Conservation (phyloP, 2,888 invertebrate species). For the Sepioteuthis lessoniana region DNA sequence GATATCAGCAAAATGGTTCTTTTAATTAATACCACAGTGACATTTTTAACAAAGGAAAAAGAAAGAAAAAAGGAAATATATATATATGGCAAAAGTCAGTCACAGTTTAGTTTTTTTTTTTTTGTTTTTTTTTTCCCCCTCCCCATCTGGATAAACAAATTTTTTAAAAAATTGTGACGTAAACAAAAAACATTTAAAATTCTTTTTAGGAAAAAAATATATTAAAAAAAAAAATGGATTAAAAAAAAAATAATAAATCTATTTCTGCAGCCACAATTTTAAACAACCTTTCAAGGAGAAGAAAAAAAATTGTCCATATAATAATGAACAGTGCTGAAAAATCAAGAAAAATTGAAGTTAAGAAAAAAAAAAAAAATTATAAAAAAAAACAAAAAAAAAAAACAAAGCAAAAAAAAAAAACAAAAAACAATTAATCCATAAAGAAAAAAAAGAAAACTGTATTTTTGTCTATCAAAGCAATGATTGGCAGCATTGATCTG, state of each 20-base stretch:
- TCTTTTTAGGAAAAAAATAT: not conserved
- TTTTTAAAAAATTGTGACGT: not conserved
- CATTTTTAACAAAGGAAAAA: not conserved
- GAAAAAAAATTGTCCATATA: not conserved
- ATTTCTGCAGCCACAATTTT: not conserved
- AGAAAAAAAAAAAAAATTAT: not conserved
- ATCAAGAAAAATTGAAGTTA: not conserved
- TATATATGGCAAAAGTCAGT: not conserved
- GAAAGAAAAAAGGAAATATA: no score
- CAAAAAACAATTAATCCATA: not conserved
- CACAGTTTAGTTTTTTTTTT: not conserved
- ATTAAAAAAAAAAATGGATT: not conserved
- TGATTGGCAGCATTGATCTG: constrained; percentile 46
- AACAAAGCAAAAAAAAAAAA: not conserved
- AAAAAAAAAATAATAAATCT: not conserved
- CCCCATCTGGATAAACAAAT: not conserved
- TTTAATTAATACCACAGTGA: not conserved
- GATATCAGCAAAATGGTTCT: constrained; percentile 3
- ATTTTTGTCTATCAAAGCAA: constrained; percentile 46
- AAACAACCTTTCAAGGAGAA: not conserved
- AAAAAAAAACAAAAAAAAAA: not conserved
- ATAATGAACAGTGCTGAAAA: not conserved
- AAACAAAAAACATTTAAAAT: not conserved
- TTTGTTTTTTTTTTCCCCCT: not conserved
- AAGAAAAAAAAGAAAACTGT: constrained; percentile 15